Conservation (phyloP, 2,113 vertebrate species). For the Rhineura floridana region DNA sequence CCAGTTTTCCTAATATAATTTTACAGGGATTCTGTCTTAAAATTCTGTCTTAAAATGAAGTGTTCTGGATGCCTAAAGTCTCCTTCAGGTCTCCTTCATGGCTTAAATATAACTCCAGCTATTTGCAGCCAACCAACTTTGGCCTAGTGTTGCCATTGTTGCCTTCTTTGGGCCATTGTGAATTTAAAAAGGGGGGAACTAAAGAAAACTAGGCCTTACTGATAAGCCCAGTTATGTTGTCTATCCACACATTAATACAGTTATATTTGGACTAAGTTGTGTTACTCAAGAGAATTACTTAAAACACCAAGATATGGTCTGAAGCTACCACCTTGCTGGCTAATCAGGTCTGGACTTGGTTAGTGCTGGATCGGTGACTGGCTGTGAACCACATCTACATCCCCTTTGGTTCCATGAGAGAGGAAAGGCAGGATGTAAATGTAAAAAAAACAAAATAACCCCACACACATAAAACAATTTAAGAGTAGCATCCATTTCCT, state of each 20-base stretch:
- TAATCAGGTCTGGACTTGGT: no score
- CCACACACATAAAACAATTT: not conserved
- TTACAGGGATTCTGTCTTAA: slow-evolving; percentile 43
- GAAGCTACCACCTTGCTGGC: no score
- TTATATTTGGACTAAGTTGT: no score
- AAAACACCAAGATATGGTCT: no score
- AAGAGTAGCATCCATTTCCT: not conserved
- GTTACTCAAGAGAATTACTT: no score
- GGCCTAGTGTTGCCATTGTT: slow-evolving; percentile 16
- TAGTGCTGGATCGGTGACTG: no score
- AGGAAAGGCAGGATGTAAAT: no score
- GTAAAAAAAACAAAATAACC: no score
- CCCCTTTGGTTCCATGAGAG: no score
- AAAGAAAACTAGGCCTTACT: not conserved
- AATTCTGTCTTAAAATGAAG: slow-evolving; percentile 55
- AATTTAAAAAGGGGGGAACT: not conserved
- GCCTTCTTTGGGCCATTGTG: not conserved
- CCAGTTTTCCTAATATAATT: slow-evolving; percentile 44
- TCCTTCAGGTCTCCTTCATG: slow-evolving; percentile 58
- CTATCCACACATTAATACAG: no score
- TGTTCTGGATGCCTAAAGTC: slow-evolving; percentile 37
- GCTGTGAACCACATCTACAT: no score
- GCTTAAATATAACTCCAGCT: slow-evolving; percentile 58
- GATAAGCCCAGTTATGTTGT: not conserved
- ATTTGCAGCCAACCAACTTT: slow-evolving; percentile 60